Percentiles rank a stretch among this genome's conserved stretches.
Conservation (phyloP, 2,113 vertebrate genomes). For the mouse (Mus musculus) region GRCm39 chr5:121466001-121466500, state of each 20-base stretch:
- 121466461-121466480: conserved; percentile 98
- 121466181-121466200: conserved; percentile 98
- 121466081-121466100: neutral
- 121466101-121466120: conserved; percentile 11
- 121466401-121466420: conserved; percentile 27
- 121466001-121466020: neutral
- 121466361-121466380: neutral
- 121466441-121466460: conserved; percentile 99
- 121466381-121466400: neutral
- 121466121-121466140: conserved; percentile 53
- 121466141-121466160: conserved; percentile 95
- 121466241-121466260: conserved; percentile 98
- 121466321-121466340: neutral
- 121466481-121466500: conserved; percentile 97
- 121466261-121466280: conserved; percentile 96
- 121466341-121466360: neutral
- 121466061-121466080: neutral
- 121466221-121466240: conserved; percentile 97
- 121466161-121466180: conserved; percentile 96
- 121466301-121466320: conserved; percentile 92
- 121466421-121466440: conserved; percentile 97
- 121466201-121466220: conserved; percentile 97
- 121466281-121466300: conserved; percentile 96
- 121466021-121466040: neutral
- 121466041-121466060: neutral